Evolutionary conservation across 1,140 invertebrate species (phyloP), one percentile per base, ranked within the genome.

Genomic region (Archivesica marissinica): DNA sequence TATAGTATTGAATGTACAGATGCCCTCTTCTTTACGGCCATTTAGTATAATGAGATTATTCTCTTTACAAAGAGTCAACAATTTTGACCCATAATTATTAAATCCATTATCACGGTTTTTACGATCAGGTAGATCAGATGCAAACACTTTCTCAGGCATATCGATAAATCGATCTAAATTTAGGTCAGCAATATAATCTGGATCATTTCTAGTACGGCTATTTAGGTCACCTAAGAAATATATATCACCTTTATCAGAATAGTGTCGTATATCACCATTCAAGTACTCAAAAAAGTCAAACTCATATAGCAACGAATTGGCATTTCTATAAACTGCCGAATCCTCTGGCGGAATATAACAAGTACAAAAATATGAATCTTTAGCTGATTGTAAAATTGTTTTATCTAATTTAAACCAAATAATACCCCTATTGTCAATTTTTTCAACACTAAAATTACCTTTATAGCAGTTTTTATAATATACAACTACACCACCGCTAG

Each of bases 321-420:
- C 61, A 39, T 66, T 66, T 66, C 35, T 38, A 38, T 66, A 66
- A 3, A 66, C 61, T 1, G 33, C 61, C 3, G 54, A 59, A 28
- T 52, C 54, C 33, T 25, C 54, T 6, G 54, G 54, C 7, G 54
- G 54, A 28, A 66, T 66, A 66, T 74, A 74, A 50, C 39, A 74
- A 25, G 30, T 11, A 9, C 70, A 74, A 20, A 74, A 74, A 74
- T 74, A 74, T 20, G 70, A 2, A 74, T 74, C 70, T 7, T 50
- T 74, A 17, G 6, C 25, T 25, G 44, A 44, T 23, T 70, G 9
- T 39, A 74, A 50, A 11, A 7, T 50, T 1, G 6, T 9, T 47
- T 50, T 25, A 74, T 74, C 44, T 25, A 74, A 6, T 74, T 74
- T 74, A 50, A 74, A 74, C 70, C 70, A 74, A 6, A 74, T 39